Evolutionary conservation across 2,797 vertebrate species (phyloP).

Genomic region (Muscicapa striata): DNA sequence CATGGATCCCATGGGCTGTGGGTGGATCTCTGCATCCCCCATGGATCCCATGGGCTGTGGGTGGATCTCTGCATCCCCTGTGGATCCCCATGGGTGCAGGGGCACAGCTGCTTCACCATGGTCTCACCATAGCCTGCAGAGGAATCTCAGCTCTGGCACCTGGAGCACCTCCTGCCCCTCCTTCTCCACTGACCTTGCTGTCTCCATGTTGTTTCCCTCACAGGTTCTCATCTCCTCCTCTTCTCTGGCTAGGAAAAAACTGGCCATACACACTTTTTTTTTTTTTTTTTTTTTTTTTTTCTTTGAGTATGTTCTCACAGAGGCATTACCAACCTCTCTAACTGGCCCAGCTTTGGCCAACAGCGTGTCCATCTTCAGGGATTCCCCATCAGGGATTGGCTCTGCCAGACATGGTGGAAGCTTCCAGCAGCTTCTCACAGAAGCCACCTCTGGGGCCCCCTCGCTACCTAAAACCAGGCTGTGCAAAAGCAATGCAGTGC

Average conservation of each 20-base stretch:
- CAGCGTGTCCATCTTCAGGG: neutral
- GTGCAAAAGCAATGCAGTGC: neutral
- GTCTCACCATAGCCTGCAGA: too few species aligned
- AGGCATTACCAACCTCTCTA: neutral
- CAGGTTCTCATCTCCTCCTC: neutral
- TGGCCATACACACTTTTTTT: neutral
- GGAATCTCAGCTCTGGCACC: too few species aligned
- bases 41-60: accelerated
- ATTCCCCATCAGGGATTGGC: too few species aligned
- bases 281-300: neutral
- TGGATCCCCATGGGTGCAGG: neutral
- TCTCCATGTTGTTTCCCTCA: neutral
- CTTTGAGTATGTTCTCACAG: neutral
- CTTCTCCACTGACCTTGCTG: neutral
- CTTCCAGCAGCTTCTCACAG: neutral
- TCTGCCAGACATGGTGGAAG: neutral
- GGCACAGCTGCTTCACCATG: too few species aligned
- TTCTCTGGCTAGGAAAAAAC: neutral
- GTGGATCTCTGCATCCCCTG: neutral
- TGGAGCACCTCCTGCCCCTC: neutral
- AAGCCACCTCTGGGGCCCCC: neutral
- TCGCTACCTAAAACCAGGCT: neutral
- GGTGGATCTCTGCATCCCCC: too few species aligned
- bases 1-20: too few species aligned
- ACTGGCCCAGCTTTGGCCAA: neutral